phyloP scores from a whole-genome alignment of 2,797 vertebrate species.

The Sparidentex hasta region DNA sequence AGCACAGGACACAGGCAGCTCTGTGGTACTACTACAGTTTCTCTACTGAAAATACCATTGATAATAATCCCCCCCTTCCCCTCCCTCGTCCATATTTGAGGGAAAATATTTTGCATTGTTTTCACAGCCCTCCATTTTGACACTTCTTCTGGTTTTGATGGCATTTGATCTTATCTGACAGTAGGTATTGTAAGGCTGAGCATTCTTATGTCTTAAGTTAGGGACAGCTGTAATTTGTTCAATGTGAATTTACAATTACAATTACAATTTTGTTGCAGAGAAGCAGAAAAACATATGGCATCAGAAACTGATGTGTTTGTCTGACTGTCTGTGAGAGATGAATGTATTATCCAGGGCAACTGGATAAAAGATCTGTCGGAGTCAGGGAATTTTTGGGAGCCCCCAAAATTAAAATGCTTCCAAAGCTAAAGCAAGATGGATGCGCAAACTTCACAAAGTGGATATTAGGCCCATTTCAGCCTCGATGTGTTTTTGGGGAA shows the following conservation, averaged over 20 bases:
- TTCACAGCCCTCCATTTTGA: slow-evolving; percentile 61
- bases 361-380: slow-evolving; percentile 8
- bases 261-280: not conserved
- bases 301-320: slow-evolving; percentile 14
- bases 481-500: slow-evolving; percentile 59
- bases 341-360: slow-evolving; percentile 9
- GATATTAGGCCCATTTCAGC: slow-evolving; percentile 33
- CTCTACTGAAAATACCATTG: slow-evolving; percentile 71
- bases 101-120: slow-evolving; percentile 73
- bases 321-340: slow-evolving; percentile 15
- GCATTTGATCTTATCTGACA: slow-evolving; percentile 59
- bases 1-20: slow-evolving; percentile 57
- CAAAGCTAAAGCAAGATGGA: slow-evolving; percentile 39
- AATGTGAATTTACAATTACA: slow-evolving; percentile 23
- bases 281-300: slow-evolving; percentile 14
- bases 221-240: slow-evolving; percentile 25
- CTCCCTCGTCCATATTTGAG: slow-evolving; percentile 45
- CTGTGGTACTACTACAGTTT: slow-evolving; percentile 62
- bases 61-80: slow-evolving; percentile 57
- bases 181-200: slow-evolving; percentile 42
- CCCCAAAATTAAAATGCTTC: slow-evolving; percentile 28
- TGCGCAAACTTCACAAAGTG: slow-evolving; percentile 30
- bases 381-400: no score
- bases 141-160: slow-evolving; percentile 56
- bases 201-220: slow-evolving; percentile 45